These are phyloP conservation scores for Anastatus disparis DNA, from an alignment of 1,140 invertebrate genomes.

Conservation along the genomic window DNA sequence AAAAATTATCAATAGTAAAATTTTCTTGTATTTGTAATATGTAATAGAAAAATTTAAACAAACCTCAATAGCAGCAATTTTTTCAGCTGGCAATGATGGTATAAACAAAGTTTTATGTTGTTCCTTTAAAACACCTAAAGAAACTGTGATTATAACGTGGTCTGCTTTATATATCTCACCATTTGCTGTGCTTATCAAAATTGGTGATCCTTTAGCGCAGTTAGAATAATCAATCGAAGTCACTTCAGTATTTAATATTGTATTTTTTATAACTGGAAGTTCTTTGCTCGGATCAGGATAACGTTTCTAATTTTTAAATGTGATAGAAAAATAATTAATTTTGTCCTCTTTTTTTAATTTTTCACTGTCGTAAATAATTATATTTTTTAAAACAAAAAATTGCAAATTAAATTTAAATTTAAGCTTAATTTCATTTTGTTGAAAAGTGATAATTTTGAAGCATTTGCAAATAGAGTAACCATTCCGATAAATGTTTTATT, in stretches of 20 bases:
- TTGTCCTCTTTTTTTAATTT: background rate
- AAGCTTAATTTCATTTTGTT: no score
- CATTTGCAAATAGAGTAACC: no score
- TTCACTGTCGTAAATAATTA: background rate
- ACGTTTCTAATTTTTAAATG: no score
- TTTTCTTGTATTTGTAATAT: background rate
- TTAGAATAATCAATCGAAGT: constrained; percentile 53
- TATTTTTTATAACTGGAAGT: constrained; percentile 54
- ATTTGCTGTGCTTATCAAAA: constrained; percentile 53
- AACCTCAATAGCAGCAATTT: constrained; percentile 57
- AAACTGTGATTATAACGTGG: constrained; percentile 64
- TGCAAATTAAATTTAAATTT: no score
- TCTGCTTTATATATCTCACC: constrained; percentile 54
- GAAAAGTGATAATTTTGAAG: no score
- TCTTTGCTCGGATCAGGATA: constrained; percentile 50
- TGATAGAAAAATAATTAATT: background rate
- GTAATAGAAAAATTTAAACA: background rate
- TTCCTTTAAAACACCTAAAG: constrained; percentile 65
- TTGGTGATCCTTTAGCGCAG: constrained; percentile 41
- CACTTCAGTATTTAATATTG: constrained; percentile 55
- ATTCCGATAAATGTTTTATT: no score
- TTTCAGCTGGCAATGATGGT: constrained; percentile 55
- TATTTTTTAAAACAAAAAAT: background rate
- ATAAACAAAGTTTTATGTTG: constrained; percentile 56
- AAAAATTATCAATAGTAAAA: background rate